Evolutionary conservation across 2,888 invertebrate species (phyloP).

Genomic region (Oithona nana): DNA sequence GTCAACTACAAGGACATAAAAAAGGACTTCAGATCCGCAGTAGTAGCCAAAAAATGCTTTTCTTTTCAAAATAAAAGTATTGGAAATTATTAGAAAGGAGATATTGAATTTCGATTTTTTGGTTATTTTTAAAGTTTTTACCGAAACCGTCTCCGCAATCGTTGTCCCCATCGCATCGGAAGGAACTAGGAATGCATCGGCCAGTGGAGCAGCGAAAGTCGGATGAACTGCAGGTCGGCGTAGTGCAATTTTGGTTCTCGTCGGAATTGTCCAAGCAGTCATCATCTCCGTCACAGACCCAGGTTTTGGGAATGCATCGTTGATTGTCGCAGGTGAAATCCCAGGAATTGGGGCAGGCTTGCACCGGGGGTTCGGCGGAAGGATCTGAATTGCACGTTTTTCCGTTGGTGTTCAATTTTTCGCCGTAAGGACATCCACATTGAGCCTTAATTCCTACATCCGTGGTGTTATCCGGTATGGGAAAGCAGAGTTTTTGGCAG

Average conservation of each 20-base stretch:
- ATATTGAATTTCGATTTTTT: no score
- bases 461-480: constrained; percentile 44
- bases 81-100: no score
- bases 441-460: constrained; percentile 19
- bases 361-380: constrained; percentile 56
- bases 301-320: constrained; percentile 72
- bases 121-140: no score
- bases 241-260: constrained; percentile 83
- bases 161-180: constrained; percentile 83
- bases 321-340: constrained; percentile 87
- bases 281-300: constrained; percentile 90
- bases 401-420: constrained; percentile 48
- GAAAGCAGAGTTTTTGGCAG: constrained; percentile 89
- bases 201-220: constrained; percentile 88
- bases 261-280: constrained; percentile 90
- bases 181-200: constrained; percentile 74
- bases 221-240: constrained; percentile 40
- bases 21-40: no score
- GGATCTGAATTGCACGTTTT: constrained; percentile 55
- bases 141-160: constrained; percentile 49
- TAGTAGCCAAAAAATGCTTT: no score
- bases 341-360: constrained; percentile 74
- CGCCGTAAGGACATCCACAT: constrained; percentile 86
- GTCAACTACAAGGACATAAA: no score
- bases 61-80: no score